These are phyloP conservation scores for Linnaemya tessellans DNA, from an alignment of 2,888 invertebrate species.

Conservation along the genomic window DNA sequence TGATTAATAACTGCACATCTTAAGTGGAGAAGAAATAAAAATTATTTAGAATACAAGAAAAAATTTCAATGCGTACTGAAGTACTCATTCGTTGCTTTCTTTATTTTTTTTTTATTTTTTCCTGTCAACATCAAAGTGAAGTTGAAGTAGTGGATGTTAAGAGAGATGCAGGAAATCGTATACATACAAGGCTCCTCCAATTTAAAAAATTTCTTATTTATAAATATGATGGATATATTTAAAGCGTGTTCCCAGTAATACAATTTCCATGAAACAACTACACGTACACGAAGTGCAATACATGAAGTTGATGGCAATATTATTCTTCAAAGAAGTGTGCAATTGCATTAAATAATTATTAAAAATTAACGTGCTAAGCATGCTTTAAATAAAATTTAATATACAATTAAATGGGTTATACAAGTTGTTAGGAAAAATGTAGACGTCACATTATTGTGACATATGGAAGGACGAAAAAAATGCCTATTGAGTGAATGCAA, in stretches of 20 bases:
- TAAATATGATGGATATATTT: slow-evolving; percentile 2
- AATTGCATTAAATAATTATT: not conserved
- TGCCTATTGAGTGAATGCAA: too few relatives aligned
- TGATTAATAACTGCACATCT: slow-evolving; percentile 66
- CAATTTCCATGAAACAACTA: slow-evolving; percentile 50
- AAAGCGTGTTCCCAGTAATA: slow-evolving; percentile 36
- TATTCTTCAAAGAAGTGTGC: slow-evolving; percentile 7
- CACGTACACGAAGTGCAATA: too few relatives aligned
- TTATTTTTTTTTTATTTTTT: too few relatives aligned
- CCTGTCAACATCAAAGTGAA: slow-evolving; percentile 56
- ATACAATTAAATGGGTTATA: too few relatives aligned
- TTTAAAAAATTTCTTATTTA: not conserved
- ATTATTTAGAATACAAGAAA: slow-evolving; percentile 26
- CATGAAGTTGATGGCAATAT: not conserved
- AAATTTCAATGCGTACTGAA: slow-evolving; percentile 19
- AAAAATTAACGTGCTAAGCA: too few relatives aligned
- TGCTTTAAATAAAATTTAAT: too few relatives aligned
- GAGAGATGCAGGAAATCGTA: not conserved
- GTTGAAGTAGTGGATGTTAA: slow-evolving; percentile 4
- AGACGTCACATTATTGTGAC: too few relatives aligned
- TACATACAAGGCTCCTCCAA: not conserved
- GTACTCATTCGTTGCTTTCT: slow-evolving; percentile 51
- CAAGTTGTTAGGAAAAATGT: too few relatives aligned
- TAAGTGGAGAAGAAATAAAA: slow-evolving; percentile 38
- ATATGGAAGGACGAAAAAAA: too few relatives aligned